These are phyloP conservation scores for Fragum whitleyi DNA, from an alignment of 2,888 invertebrate genomes.

Conservation along the genomic window DNA sequence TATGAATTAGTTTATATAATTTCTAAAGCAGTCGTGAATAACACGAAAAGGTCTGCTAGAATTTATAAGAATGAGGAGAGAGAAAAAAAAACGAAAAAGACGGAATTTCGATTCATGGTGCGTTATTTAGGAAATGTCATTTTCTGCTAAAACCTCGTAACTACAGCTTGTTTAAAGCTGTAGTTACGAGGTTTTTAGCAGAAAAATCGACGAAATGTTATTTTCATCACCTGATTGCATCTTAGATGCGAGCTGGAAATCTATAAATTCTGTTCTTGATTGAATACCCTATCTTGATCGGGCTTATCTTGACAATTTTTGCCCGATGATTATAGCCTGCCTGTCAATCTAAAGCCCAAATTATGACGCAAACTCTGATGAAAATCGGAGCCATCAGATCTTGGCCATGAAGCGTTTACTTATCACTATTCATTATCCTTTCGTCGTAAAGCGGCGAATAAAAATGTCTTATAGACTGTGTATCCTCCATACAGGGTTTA, in stretches of 20 bases:
- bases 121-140: slow-evolving; percentile 62
- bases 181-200: too few species aligned
- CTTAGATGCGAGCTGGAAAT: slow-evolving; percentile 49
- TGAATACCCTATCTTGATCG: slow-evolving; percentile 50
- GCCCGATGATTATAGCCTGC: slow-evolving; percentile 48
- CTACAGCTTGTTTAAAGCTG: too few species aligned
- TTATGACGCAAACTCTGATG: slow-evolving; percentile 63
- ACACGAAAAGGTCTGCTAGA: slow-evolving; percentile 3
- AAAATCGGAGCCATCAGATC: slow-evolving; percentile 52
- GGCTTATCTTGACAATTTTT: slow-evolving; percentile 62
- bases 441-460: slow-evolving; percentile 15
- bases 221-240: slow-evolving; percentile 61
- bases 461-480: not conserved
- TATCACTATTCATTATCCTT: slow-evolving; percentile 33
- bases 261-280: slow-evolving; percentile 63
- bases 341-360: slow-evolving; percentile 52
- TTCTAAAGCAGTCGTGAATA: not conserved
- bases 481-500: too few species aligned
- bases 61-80: not conserved
- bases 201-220: too few species aligned
- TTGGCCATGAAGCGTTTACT: slow-evolving; percentile 47
- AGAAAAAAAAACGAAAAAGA: slow-evolving; percentile 5
- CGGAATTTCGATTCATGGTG: slow-evolving; percentile 26
- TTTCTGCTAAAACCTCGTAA: too few species aligned
- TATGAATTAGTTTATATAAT: too few species aligned